These are phyloP conservation scores for Bellardia pandia DNA, from an alignment of 2,888 invertebrate species.

Conservation along the genomic window DNA sequence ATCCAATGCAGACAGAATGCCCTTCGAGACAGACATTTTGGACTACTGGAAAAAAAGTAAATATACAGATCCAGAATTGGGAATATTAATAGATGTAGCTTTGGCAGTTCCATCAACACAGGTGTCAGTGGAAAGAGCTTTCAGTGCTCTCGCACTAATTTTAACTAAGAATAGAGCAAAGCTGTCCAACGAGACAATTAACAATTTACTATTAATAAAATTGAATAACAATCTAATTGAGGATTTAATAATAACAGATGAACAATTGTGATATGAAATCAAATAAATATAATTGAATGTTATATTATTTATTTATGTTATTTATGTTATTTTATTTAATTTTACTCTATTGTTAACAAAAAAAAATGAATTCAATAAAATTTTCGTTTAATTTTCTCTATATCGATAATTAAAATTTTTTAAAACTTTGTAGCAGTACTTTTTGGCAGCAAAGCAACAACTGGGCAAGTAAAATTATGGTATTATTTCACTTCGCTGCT, in stretches of 20 bases:
- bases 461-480: too few relatives aligned
- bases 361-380: too few relatives aligned
- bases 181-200: neutral
- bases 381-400: too few relatives aligned
- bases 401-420: too few relatives aligned
- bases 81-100: neutral
- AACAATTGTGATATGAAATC: too few relatives aligned
- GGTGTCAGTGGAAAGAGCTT: neutral
- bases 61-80: neutral
- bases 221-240: neutral
- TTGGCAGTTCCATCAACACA: neutral
- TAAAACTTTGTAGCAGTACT: too few relatives aligned
- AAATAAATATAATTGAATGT: too few relatives aligned
- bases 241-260: neutral
- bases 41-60: neutral
- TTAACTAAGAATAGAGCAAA: neutral
- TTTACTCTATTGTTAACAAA: too few relatives aligned
- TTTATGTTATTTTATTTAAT: too few relatives aligned
- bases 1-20: neutral
- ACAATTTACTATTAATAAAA: neutral
- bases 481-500: too few relatives aligned
- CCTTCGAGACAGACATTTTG: slow-evolving; percentile 2
- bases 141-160: neutral
- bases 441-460: too few relatives aligned
- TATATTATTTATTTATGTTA: too few relatives aligned